These are phyloP conservation scores for Notothenia rossii DNA, from an alignment of 2,113 vertebrate species.

Conservation along the genomic window DNA sequence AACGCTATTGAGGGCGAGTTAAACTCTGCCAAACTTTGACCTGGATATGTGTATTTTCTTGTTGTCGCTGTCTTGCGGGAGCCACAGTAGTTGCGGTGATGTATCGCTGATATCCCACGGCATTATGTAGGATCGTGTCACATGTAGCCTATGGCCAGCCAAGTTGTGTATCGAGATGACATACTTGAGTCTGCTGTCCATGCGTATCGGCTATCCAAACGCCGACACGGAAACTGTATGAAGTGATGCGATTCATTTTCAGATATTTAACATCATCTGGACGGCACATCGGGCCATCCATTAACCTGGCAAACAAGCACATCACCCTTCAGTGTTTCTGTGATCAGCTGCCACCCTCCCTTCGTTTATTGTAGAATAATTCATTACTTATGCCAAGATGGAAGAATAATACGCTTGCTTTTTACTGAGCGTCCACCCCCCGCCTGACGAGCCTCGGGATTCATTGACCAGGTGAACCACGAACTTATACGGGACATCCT, in stretches of 20 bases:
- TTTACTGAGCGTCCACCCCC: constrained; percentile 12
- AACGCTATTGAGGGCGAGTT: constrained; percentile 79
- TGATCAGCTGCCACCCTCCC: constrained; percentile 49
- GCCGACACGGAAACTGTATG: constrained; percentile 48
- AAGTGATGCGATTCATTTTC: constrained; percentile 57
- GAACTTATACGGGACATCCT: constrained; percentile 81
- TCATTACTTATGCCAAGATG: constrained; percentile 65
- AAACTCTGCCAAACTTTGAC: constrained; percentile 87
- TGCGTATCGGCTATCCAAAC: constrained; percentile 41
- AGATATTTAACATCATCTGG: constrained; percentile 32
- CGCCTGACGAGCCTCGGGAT: constrained; percentile 49
- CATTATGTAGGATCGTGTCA: constrained; percentile 73
- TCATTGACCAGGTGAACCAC: constrained; percentile 76
- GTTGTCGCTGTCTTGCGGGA: constrained; percentile 46
- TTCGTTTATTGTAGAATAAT: constrained; percentile 48
- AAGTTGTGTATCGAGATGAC: constrained; percentile 78
- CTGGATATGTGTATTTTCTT: constrained; percentile 70
- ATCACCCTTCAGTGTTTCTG: constrained; percentile 55
- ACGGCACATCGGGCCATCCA: constrained; percentile 60
- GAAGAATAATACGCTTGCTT: constrained; percentile 59
- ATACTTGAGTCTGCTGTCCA: constrained; percentile 56
- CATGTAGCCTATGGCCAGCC: constrained; percentile 58
- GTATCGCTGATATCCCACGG: constrained; percentile 69
- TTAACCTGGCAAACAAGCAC: constrained; percentile 62
- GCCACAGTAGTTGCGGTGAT: constrained; percentile 48